Conservation (phyloP, 2,113 vertebrate genomes). For the Ceratotherium simum region DNA sequence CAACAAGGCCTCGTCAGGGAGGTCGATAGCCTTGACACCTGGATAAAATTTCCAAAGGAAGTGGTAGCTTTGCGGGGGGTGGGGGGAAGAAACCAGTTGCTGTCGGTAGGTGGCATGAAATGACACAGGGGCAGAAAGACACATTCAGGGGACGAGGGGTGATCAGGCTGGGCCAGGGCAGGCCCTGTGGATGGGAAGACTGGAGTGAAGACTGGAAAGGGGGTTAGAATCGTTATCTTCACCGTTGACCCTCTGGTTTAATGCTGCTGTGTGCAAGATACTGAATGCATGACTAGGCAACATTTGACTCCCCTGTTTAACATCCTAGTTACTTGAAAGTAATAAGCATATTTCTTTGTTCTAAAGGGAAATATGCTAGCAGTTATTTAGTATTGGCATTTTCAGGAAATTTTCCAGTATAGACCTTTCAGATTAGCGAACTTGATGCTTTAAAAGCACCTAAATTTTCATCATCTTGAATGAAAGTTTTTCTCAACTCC, state of each 20-base stretch:
- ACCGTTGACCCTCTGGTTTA: not conserved
- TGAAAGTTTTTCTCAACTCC: not conserved
- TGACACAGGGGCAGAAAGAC: not conserved
- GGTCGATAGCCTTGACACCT: not conserved
- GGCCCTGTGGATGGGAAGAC: fast-evolving
- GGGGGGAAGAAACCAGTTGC: not conserved
- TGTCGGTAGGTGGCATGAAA: not conserved
- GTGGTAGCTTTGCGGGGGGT: too few relatives aligned
- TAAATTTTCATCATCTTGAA: not conserved
- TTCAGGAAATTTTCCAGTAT: not conserved
- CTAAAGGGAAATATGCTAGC: not conserved
- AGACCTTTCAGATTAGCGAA: not conserved
- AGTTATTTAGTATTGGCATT: not conserved
- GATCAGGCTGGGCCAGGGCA: fast-evolving
- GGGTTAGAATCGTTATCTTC: fast-evolving
- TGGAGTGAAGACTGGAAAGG: fast-evolving
- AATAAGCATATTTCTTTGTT: not conserved
- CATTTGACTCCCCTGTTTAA: not conserved
- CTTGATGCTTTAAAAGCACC: not conserved
- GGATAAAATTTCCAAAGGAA: not conserved
- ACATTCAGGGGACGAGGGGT: fast-evolving
- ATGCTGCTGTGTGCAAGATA: not conserved
- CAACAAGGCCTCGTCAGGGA: fast-evolving
- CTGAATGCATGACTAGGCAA: not conserved
- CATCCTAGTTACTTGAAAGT: not conserved